Evolutionary conservation across 37 sponge, comb jelly and placozoan genomes (phyloP).

Genomic region (Oscarella lobularis): DNA sequence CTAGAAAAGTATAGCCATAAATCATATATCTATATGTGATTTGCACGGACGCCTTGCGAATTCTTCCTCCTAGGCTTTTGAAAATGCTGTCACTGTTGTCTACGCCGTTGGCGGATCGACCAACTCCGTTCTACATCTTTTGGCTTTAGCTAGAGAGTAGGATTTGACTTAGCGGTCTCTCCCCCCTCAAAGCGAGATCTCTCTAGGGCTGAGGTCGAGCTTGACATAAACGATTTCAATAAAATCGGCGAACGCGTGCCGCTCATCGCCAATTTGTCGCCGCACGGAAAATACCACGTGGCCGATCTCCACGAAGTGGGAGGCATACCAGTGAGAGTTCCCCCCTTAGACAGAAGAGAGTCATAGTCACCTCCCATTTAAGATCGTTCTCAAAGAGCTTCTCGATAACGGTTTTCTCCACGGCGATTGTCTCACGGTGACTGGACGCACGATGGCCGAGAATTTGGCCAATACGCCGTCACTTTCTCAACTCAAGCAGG

Average conservation of each 20-base stretch:
- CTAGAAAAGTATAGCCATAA: conserved; percentile 11
- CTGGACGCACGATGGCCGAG: conserved; percentile 48
- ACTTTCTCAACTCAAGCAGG: conserved; percentile 20
- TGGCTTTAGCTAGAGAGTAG: conserved; percentile 60
- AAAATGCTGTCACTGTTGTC: conserved; percentile 55
- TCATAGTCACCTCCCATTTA: neutral
- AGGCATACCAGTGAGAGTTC: conserved; percentile 36
- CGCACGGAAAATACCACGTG: conserved; percentile 72
- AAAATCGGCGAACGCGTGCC: conserved; percentile 41
- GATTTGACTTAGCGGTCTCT: neutral
- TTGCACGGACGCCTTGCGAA: too few species aligned
- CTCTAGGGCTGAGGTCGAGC: conserved; percentile 38
- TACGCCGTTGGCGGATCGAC: conserved; percentile 64
- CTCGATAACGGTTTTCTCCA: conserved; percentile 26
- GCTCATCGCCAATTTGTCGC: conserved; percentile 44
- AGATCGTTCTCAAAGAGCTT: conserved; percentile 62
- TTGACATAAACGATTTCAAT: conserved; percentile 54
- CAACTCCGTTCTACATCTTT: conserved; percentile 52
- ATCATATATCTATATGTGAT: too few species aligned
- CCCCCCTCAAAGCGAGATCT: too few species aligned
- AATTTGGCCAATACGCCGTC: conserved; percentile 18
- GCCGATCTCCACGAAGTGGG: conserved; percentile 48
- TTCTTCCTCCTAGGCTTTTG: conserved; percentile 44
- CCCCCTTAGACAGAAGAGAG: neutral
- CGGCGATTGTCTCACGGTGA: conserved; percentile 61